Evolutionary conservation across 1,140 invertebrate genomes (phyloP), one percentile per base, ranked within the genome.

Genomic region (Eriocheir sinensis): DNA sequence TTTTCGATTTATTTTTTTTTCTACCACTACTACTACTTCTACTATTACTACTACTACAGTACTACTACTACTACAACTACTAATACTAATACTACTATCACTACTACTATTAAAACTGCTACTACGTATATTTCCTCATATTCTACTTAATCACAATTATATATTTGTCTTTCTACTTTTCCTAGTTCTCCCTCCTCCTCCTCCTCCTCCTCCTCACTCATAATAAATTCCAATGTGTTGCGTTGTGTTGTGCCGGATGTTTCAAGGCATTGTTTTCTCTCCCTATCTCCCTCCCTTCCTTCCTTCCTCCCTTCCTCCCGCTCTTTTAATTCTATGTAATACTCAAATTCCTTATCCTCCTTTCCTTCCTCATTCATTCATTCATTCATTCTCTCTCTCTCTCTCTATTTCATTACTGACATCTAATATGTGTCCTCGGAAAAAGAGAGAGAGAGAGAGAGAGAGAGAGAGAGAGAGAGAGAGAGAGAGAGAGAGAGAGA

Each of bases 401-500:
- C n/a, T n/a, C 27, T 72, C 60, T n/a, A 1, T 21, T 21, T n/a
- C 60, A 21, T n/a, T 72, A 21, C 60, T 48, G 80, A 83, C 12
- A 36, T 83, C 30, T 36, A 83, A 32, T 83, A 36, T 36, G n/a
- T 83, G n/a, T 12, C 15, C 12, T 83, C n/a, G 0, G 36, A 32
- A 2, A 83, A n/a, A n/a, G n/a, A n/a, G n/a, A n/a, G n/a, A n/a
- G n/a, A n/a, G n/a, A n/a, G n/a, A n/a, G n/a, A n/a, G n/a, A 32
- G 12, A 86, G 30, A 86, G 34, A 88, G 38, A 89, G 38, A 89
- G 86, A 44, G 38, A 89, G 86, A 89, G 86, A 89, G 86, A 89
- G 86, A 89, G 86, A 89, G 86, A 89, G 86, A 89, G 86, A 89
- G 86, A 89, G 86, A 89, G 86, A 89, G 86, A 89, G 86, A 89